Conservation (phyloP, 2,797 vertebrate species). For the Avahi laniger region DNA sequence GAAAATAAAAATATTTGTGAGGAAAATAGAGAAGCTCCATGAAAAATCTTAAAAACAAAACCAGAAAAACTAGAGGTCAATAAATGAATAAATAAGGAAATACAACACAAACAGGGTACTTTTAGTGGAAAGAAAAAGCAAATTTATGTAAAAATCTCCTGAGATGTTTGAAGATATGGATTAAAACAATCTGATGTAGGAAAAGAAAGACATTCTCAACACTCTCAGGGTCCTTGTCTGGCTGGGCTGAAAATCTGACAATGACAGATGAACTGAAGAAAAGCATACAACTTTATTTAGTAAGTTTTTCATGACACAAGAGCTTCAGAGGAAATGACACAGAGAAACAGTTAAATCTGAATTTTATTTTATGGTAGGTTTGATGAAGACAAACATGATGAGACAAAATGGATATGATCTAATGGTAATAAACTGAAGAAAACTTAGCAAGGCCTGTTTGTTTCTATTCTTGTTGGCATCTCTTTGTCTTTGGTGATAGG, state of each 20-base stretch:
- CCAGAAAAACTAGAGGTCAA: background rate
- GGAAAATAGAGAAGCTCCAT: background rate
- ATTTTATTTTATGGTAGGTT: background rate
- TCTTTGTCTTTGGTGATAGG: background rate
- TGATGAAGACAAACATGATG: background rate
- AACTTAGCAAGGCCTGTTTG: background rate
- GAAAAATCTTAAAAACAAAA: background rate
- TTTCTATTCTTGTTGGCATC: background rate
- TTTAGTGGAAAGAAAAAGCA: background rate
- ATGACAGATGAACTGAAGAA: background rate
- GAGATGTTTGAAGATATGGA: background rate
- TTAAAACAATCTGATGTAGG: background rate
- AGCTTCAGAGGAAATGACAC: background rate
- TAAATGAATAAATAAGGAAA: background rate
- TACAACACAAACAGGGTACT: background rate
- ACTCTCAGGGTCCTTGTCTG: background rate
- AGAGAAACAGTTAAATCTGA: background rate
- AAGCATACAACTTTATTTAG: background rate
- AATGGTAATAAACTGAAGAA: background rate
- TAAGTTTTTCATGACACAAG: background rate
- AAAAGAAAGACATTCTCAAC: background rate
- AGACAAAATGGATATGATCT: background rate
- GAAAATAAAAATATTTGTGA: background rate
- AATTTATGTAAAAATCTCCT: background rate
- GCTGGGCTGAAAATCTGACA: background rate